A percentile compares a stretch with the other conserved stretches of the same genome.
These are phyloP conservation scores for Drosophila tanythrix DNA, from an alignment of 2,888 invertebrate species.

Conservation along the genomic window DNA sequence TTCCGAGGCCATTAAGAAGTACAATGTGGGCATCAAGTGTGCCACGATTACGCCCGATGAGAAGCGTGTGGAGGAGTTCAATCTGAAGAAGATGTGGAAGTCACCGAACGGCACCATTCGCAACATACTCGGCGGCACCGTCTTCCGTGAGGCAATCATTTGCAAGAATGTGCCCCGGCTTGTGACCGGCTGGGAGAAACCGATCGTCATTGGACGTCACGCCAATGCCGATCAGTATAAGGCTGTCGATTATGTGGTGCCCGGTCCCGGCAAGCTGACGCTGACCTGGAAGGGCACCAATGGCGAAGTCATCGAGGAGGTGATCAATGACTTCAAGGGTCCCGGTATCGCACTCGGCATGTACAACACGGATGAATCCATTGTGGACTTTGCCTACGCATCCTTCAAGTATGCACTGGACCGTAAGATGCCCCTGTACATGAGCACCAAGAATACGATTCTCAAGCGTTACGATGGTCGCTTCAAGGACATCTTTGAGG, in stretches of 20 bases:
- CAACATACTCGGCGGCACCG: slow-evolving; percentile 91
- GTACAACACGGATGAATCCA: slow-evolving; percentile 98
- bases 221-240: slow-evolving; percentile 99
- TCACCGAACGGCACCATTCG: slow-evolving; percentile 95
- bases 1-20: slow-evolving; percentile 97
- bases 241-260: slow-evolving; percentile 98
- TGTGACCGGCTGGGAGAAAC: slow-evolving; percentile 97
- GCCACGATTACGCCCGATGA: slow-evolving; percentile 99
- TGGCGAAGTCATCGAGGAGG: slow-evolving; percentile 88
- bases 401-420: slow-evolving; percentile 96
- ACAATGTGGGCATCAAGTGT: slow-evolving; percentile 99
- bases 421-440: slow-evolving; percentile 94
- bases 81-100: slow-evolving; percentile 95
- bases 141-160: slow-evolving; percentile 94
- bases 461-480: slow-evolving; percentile 98
- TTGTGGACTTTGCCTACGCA: slow-evolving; percentile 96
- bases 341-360: slow-evolving; percentile 97
- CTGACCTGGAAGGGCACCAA: slow-evolving; percentile 89
- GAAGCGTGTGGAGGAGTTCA: slow-evolving; percentile 95
- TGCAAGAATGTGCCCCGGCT: slow-evolving; percentile 97
- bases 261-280: slow-evolving; percentile 94
- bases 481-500: slow-evolving; percentile 98
- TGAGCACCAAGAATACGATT: slow-evolving; percentile 99
- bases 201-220: slow-evolving; percentile 99
- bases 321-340: slow-evolving; percentile 93